Evolutionary conservation across 2,888 invertebrate species (phyloP), one percentile per base, ranked within the genome.

Genomic region (Leucophora obtusa): DNA sequence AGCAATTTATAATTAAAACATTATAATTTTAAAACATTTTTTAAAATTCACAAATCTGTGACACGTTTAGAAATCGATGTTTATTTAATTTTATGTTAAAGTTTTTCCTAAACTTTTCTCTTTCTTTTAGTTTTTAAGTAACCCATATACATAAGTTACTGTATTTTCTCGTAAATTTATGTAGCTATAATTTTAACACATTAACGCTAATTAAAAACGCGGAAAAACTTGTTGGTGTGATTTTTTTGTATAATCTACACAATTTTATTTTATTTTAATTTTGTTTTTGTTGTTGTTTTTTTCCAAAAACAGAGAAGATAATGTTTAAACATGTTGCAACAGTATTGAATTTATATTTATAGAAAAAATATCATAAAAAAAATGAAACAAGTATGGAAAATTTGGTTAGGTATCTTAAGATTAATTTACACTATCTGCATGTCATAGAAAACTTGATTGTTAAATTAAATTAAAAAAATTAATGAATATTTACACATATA

Each of bases 121-220:
- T 24, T 24, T 28, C 7, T 28, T 28, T 7, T 28, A 6, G 18
- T 54, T 54, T 24, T 24, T 54, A 11, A 17, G 1, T 11, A 59
- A 17, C 17, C n/a, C 10, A 14, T 8, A 59, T n/a, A n/a, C n/a
- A n/a, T 11, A 11, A 6, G 28, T 38, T 38, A 35, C 10, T 58
- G 7, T 59, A 38, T 17, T 59, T 21, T 15, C 6, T n/a, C 9
- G 59, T 53, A 73, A 74, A 66, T 62, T 62, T 62, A 71, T 71
- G 53, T 43, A 43, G 65, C 21, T 59, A 14, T 53, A 60, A 54
- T 21, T 58, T 73, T 53, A 79, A 69, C 63, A 70, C 68, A 60
- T 74, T 70, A 60, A 74, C 50, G 65, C 60, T 66, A 79, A 79
- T 79, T 74, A 74, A 65, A 74, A 75, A 74, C 53, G 65, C 70